A percentile compares a stretch with the other conserved stretches of the same genome.
Evolutionary conservation across 1,140 invertebrate species (phyloP).

Genomic region (Calliopsis andreniformis): DNA sequence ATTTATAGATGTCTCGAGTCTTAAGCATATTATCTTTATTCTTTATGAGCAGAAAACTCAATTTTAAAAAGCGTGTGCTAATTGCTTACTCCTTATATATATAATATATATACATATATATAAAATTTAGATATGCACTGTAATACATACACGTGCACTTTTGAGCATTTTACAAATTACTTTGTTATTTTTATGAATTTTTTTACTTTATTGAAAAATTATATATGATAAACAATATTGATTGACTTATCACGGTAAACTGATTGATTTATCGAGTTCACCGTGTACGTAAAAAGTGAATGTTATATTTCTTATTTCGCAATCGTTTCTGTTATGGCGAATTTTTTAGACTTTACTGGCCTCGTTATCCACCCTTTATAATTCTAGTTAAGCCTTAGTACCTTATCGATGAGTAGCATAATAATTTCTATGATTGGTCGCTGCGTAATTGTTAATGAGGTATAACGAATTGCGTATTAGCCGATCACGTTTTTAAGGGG

Average conservation of each 20-base stretch:
- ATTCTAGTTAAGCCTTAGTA: slow-evolving; percentile 48
- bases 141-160: slow-evolving; percentile 7
- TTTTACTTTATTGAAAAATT: slow-evolving; percentile 1
- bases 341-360: slow-evolving; percentile 43
- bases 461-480: not conserved
- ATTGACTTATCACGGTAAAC: not conserved
- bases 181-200: slow-evolving; percentile 34
- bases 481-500: not conserved
- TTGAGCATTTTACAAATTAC: slow-evolving; percentile 17
- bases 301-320: slow-evolving; percentile 24
- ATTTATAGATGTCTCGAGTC: slow-evolving; percentile 9
- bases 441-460: slow-evolving; percentile 12
- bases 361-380: slow-evolving; percentile 59
- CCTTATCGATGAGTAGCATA: slow-evolving; percentile 9
- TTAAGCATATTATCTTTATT: slow-evolving; percentile 1
- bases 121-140: slow-evolving; percentile 17
- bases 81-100: slow-evolving; percentile 21
- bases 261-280: not conserved
- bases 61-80: not conserved
- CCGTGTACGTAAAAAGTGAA: slow-evolving; percentile 8
- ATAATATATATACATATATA: not conserved
- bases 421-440: slow-evolving; percentile 22
- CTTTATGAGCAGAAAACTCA: not conserved
- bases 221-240: not conserved
- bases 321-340: slow-evolving; percentile 22